A percentile compares a stretch with the other conserved stretches of the same genome.
Evolutionary conservation across 2,113 vertebrate species (phyloP).

Genomic region (Lichenostomus cassidix): DNA sequence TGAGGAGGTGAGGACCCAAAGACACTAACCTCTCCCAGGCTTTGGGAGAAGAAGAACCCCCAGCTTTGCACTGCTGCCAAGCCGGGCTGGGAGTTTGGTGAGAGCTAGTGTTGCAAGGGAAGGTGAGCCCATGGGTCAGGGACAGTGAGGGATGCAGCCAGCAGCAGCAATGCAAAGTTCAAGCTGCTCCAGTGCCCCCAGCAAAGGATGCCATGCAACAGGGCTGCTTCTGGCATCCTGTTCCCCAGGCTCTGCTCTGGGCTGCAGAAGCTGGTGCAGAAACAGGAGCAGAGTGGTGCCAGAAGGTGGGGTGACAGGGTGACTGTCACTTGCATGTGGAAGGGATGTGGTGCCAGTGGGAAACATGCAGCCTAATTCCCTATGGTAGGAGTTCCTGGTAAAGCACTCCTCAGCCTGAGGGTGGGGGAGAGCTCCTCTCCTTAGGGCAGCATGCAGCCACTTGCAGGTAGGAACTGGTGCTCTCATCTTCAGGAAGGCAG

Average conservation of each 20-base stretch:
- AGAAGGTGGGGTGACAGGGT: background rate
- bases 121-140: background rate
- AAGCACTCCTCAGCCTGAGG: fast-evolving
- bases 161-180: fast-evolving
- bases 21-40: background rate
- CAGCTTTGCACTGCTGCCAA: background rate
- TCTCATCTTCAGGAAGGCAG: background rate
- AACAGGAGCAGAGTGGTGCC: background rate
- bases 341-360: background rate
- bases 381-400: background rate
- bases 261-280: background rate
- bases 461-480: background rate
- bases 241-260: background rate
- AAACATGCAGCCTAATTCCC: background rate
- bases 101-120: background rate
- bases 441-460: too few relatives aligned
- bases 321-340: background rate
- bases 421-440: background rate
- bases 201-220: fast-evolving
- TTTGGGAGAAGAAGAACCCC: background rate
- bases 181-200: background rate
- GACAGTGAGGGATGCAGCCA: fast-evolving
- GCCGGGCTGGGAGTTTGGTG: background rate
- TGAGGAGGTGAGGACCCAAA: background rate
- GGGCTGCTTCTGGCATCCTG: background rate